These are phyloP conservation scores for Centrocercus urophasianus DNA, from an alignment of 2,113 vertebrate genomes.

Conservation along the genomic window DNA sequence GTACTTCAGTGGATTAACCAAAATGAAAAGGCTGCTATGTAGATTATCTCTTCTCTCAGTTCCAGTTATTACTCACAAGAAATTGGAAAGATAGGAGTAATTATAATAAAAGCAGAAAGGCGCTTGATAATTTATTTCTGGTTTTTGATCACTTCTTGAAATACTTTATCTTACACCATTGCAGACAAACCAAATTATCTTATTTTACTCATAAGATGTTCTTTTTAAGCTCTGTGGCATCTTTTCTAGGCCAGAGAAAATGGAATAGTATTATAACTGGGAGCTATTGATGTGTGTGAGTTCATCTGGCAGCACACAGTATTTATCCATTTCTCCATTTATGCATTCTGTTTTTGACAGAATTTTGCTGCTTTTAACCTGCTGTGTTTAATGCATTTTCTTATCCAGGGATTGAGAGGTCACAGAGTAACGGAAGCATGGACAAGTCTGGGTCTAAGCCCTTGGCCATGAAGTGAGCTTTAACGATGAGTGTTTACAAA, in stretches of 20 bases:
- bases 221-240: neutral
- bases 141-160: neutral
- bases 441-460: neutral
- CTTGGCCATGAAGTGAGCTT: neutral
- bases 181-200: neutral
- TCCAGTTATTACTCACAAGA: neutral
- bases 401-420: neutral
- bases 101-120: neutral
- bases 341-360: neutral
- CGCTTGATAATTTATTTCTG: neutral
- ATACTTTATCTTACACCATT: neutral
- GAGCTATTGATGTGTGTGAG: neutral
- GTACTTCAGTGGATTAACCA: neutral
- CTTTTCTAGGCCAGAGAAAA: constrained; percentile 6
- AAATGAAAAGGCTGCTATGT: neutral
- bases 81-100: neutral
- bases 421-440: neutral
- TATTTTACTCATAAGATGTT: neutral
- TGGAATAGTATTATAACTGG: neutral
- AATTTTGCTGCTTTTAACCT: constrained; percentile 1
- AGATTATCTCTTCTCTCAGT: neutral
- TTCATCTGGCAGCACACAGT: neutral
- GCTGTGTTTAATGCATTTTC: neutral
- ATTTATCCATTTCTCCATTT: neutral
- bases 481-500: neutral